phyloP scores from a whole-genome alignment of 1,140 invertebrate genomes.

The Pachypsylla venusta region DNA sequence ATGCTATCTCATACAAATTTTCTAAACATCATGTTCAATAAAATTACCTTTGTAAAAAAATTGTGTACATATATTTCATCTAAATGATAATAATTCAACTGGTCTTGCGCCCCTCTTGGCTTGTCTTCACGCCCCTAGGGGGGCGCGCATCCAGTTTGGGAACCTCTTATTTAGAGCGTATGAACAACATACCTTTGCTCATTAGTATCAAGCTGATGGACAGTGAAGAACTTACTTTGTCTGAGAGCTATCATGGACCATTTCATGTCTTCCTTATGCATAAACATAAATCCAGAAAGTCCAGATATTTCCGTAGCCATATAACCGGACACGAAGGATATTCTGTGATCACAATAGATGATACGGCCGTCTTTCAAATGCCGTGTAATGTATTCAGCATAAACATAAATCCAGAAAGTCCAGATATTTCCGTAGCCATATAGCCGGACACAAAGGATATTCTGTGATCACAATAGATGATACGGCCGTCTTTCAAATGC shows the following conservation, averaged over 20 bases:
- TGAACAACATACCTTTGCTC: neutral
- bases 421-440: constrained; percentile 64
- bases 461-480: constrained; percentile 69
- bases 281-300: constrained; percentile 64
- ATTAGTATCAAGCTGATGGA: neutral
- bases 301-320: constrained; percentile 67
- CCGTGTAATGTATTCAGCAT: constrained; percentile 73
- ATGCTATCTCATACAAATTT: too few species aligned
- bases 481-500: constrained; percentile 65
- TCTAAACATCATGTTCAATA: too few species aligned
- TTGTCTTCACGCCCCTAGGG: too few species aligned
- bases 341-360: constrained; percentile 68
- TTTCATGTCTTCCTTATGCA: constrained; percentile 68
- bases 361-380: constrained; percentile 71
- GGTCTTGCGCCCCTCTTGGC: too few species aligned
- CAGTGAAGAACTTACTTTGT: constrained; percentile 50
- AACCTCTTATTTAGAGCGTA: too few species aligned
- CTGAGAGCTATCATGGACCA: constrained; percentile 67
- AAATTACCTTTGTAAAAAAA: too few species aligned
- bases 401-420: constrained; percentile 63
- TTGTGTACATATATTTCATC: too few species aligned
- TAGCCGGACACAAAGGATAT: constrained; percentile 72
- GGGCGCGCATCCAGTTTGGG: too few species aligned
- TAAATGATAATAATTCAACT: too few species aligned
- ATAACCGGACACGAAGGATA: constrained; percentile 68